These are phyloP conservation scores for Acleris laterana DNA, from an alignment of 2,888 invertebrate species.

Conservation along the genomic window DNA sequence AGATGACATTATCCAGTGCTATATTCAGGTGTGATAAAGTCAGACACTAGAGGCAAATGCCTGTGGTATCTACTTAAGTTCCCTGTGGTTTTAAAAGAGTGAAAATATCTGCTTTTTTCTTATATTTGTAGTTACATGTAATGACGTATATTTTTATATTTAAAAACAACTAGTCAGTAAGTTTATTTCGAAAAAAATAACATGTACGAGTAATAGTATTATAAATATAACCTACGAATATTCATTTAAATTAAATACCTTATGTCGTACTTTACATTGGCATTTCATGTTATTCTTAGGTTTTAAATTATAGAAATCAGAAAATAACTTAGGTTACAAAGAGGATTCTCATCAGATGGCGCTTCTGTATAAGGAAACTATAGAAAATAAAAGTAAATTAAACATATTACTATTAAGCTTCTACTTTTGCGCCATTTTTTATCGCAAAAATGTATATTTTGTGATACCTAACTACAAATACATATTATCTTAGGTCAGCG, in stretches of 20 bases:
- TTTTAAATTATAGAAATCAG: neutral
- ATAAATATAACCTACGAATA: slow-evolving; percentile 19
- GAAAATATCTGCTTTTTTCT: slow-evolving; percentile 2
- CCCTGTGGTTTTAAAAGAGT: neutral
- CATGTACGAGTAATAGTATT: slow-evolving; percentile 31
- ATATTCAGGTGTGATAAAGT: too few species aligned
- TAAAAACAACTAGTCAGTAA: slow-evolving; percentile 78
- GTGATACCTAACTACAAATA: too few species aligned
- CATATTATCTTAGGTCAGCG: too few species aligned
- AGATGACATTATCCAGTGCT: too few species aligned
- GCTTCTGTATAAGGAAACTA: too few species aligned
- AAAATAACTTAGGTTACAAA: too few species aligned
- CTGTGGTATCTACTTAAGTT: neutral
- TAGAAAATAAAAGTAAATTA: too few species aligned
- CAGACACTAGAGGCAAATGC: too few species aligned
- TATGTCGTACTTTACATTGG: slow-evolving; percentile 37
- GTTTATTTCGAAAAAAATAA: slow-evolving; percentile 53
- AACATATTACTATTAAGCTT: too few species aligned
- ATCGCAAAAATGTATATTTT: too few species aligned
- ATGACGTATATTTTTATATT: slow-evolving; percentile 50
- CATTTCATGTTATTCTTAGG: slow-evolving; percentile 26
- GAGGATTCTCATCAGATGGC: too few species aligned
- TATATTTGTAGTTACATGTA: neutral
- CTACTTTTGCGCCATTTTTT: too few species aligned
- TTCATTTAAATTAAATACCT: slow-evolving; percentile 28